Base-by-base conservation (phyloP, 2,888 invertebrate species). In the Andrena marginata region DNA sequence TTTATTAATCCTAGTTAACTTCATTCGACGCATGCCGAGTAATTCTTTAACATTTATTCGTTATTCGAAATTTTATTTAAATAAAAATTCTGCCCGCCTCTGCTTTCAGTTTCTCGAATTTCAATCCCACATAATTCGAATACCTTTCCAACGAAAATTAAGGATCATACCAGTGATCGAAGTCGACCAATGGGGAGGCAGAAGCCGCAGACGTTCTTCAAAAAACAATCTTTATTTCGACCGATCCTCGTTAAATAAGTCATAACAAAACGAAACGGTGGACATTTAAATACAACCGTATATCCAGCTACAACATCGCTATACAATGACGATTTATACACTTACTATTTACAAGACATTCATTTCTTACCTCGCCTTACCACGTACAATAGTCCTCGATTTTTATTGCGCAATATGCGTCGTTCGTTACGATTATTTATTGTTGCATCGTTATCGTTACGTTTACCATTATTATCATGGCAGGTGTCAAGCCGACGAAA, bases 311-410 rank as follows among this genome's bases (percentile, higher is more conserved):
- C 82, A 77, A 76, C 74, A 85, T 80, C 67, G 77, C 84, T 87
- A 85, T 85, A 87, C 82, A 82, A 54, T 81, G 77, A 86, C 80
- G 63, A 81, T 85, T 84, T 88, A 88, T 89, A 90, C 86, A 88
- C 72, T 87, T 81, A 90, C 81, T 90, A 91, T 90, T 86, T 90
- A 90, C 90, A 90, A 85, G 85, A 90, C 88, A 89, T 85, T 86
- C 75, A 89, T 63, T 71, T 42, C n/a, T 71, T 67, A 62, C 42
- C 33, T 64, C 29, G 16, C 35, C n/a, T 16, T 2, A 31, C 20
- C 35, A 42, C 63, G 56, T 77, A 33, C 54, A 77, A 56, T 73
- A 80, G 48, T 60, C 56, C 56, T 75, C 78, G 60, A 59, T 84
- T 78, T 51, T 80, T 68, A 80, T 80, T 80, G 81, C 81, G 73